phyloP scores from a whole-genome alignment of 2,888 invertebrate genomes.

The Tromatobia lineatoria region DNA sequence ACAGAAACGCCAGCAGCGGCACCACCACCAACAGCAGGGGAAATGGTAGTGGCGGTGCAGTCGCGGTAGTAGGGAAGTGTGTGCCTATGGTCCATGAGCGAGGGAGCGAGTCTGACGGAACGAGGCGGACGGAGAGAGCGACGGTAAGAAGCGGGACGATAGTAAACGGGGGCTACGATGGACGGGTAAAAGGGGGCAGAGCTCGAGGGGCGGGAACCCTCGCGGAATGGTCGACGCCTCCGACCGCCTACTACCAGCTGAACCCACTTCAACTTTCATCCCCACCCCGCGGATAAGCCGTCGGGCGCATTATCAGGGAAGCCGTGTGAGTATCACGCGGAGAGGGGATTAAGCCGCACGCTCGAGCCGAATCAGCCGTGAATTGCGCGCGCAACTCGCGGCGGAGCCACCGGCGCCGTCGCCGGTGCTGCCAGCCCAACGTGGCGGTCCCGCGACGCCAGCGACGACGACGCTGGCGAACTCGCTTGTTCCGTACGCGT shows the following conservation, averaged over 20 bases:
- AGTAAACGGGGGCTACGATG: slow-evolving; percentile 56
- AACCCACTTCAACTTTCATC: slow-evolving; percentile 75
- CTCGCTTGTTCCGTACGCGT: slow-evolving; percentile 56
- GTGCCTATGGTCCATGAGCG: slow-evolving; percentile 57
- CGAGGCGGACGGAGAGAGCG: slow-evolving; percentile 25
- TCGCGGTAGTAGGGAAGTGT: slow-evolving; percentile 73
- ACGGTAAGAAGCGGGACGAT: slow-evolving; percentile 42
- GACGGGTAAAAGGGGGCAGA: slow-evolving; percentile 82
- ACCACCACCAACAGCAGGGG: slow-evolving; percentile 62
- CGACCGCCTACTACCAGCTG: slow-evolving; percentile 78
- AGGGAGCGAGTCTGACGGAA: slow-evolving; percentile 42
- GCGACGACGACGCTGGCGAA: slow-evolving; percentile 40
- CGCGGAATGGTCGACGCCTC: slow-evolving; percentile 80
- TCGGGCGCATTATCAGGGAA: slow-evolving; percentile 56
- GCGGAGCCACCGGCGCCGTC: slow-evolving; percentile 50
- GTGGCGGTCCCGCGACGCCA: slow-evolving; percentile 47
- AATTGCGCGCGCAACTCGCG: slow-evolving; percentile 81
- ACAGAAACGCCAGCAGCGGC: slow-evolving; percentile 74
- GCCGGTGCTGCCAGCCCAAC: slow-evolving; percentile 56
- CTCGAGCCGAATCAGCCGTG: slow-evolving; percentile 73
- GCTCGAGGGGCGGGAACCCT: slow-evolving; percentile 77
- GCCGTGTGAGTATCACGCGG: slow-evolving; percentile 37
- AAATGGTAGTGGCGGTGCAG: slow-evolving; percentile 64
- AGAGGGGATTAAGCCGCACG: slow-evolving; percentile 40
- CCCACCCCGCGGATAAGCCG: slow-evolving; percentile 59